These are phyloP conservation scores for Bombus impatiens DNA, from an alignment of 1,140 invertebrate species.

Conservation along the genomic window DNA sequence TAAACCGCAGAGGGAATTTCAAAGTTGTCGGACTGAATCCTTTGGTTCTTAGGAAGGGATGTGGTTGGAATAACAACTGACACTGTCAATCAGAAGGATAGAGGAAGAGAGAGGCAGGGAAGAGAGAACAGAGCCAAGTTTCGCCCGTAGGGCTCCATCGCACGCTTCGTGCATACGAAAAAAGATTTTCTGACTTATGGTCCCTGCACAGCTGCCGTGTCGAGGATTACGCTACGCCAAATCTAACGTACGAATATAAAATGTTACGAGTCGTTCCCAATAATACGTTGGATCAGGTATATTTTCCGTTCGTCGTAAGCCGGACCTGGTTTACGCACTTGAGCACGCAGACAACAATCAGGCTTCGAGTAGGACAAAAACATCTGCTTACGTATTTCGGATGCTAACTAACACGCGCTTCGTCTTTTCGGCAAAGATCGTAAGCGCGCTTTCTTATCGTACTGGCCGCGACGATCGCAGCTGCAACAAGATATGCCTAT, in stretches of 20 bases:
- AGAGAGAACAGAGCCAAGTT: neutral
- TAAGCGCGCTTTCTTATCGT: too few relatives aligned
- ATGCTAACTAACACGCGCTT: too few relatives aligned
- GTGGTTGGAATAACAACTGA: slow-evolving; percentile 74
- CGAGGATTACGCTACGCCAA: slow-evolving; percentile 41
- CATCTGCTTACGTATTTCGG: too few relatives aligned
- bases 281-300: neutral
- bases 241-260: slow-evolving; percentile 1
- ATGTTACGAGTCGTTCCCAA: neutral
- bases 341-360: accelerated
- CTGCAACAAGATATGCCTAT: too few relatives aligned
- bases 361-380: too few relatives aligned
- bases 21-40: slow-evolving; percentile 72
- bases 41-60: slow-evolving; percentile 70
- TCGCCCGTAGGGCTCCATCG: slow-evolving; percentile 41
- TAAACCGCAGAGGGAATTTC: slow-evolving; percentile 67
- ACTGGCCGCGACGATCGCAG: too few relatives aligned
- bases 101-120: neutral
- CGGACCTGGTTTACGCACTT: neutral
- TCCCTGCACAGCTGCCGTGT: slow-evolving; percentile 26
- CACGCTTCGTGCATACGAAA: slow-evolving; percentile 73
- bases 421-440: too few relatives aligned
- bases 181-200: slow-evolving; percentile 65
- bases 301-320: neutral
- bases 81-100: slow-evolving; percentile 39